Conservation (phyloP, 2,888 invertebrate genomes). For the Lithophane socia region DNA sequence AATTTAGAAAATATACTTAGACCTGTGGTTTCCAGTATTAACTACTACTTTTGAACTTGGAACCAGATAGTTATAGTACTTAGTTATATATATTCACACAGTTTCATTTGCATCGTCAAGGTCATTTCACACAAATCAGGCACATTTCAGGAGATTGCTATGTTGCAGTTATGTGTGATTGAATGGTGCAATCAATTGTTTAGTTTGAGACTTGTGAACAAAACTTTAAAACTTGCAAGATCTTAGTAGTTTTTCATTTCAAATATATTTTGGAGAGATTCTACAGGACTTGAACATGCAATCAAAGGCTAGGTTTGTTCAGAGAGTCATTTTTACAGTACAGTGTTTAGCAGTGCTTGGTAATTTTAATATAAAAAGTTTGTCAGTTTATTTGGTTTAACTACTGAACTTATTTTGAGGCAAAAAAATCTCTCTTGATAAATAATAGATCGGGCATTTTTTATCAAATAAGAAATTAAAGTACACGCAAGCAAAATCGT, state of each 20-base stretch:
- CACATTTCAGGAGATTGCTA: constrained; percentile 26
- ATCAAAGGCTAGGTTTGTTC: background rate
- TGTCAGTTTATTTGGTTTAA: background rate
- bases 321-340: background rate
- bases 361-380: background rate
- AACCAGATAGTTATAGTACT: background rate
- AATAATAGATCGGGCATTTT: background rate
- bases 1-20: background rate
- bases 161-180: constrained; percentile 17
- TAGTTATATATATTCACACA: background rate
- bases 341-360: background rate
- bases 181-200: constrained; percentile 41
- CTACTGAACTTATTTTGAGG: background rate
- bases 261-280: background rate
- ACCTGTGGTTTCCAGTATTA: background rate
- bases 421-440: background rate
- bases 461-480: background rate
- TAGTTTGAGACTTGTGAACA: background rate
- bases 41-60: background rate
- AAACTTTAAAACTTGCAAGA: background rate
- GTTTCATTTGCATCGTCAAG: constrained; percentile 24
- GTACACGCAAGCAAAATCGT: background rate
- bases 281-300: background rate
- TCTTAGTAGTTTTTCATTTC: too few species aligned
- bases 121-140: constrained; percentile 23